A percentile compares a stretch with the other conserved stretches of the same genome.
phyloP scores from a whole-genome alignment of 2,797 vertebrate genomes.

The Eurystomus glaucurus region DNA sequence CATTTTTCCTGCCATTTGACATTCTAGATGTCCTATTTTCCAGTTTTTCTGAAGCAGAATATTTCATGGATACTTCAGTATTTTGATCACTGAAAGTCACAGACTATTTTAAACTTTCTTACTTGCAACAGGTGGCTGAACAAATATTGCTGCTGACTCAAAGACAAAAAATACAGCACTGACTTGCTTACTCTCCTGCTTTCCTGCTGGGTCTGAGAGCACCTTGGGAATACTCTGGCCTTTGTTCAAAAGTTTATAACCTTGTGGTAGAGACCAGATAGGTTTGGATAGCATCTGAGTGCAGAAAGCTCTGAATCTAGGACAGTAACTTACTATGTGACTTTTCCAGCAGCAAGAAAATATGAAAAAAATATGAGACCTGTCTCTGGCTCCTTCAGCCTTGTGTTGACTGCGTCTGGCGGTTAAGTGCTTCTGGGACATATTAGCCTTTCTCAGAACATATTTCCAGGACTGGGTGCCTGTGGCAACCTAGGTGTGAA shows the following conservation, averaged over 20 bases:
- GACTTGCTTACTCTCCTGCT: background rate
- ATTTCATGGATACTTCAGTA: background rate
- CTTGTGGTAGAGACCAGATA: background rate
- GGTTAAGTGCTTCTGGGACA: background rate
- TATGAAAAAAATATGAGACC: background rate
- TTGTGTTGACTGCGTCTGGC: background rate
- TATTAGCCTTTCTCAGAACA: slow-evolving; percentile 24
- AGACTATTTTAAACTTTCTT: background rate
- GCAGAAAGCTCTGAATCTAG: background rate
- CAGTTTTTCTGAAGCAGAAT: background rate
- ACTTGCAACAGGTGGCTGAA: background rate
- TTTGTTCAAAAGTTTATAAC: background rate
- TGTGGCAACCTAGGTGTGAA: slow-evolving; percentile 28
- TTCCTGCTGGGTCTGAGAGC: background rate
- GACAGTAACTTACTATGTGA: background rate
- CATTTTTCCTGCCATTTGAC: background rate
- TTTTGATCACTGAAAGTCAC: slow-evolving; percentile 1
- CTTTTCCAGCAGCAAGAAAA: background rate
- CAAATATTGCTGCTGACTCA: background rate
- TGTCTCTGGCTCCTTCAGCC: background rate
- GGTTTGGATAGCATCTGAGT: background rate
- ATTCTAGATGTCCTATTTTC: background rate
- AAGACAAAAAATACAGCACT: background rate
- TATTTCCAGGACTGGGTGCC: background rate
- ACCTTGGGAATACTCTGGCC: background rate